Conservation (phyloP, 2,113 vertebrate species). For the Caracal caracal region DNA sequence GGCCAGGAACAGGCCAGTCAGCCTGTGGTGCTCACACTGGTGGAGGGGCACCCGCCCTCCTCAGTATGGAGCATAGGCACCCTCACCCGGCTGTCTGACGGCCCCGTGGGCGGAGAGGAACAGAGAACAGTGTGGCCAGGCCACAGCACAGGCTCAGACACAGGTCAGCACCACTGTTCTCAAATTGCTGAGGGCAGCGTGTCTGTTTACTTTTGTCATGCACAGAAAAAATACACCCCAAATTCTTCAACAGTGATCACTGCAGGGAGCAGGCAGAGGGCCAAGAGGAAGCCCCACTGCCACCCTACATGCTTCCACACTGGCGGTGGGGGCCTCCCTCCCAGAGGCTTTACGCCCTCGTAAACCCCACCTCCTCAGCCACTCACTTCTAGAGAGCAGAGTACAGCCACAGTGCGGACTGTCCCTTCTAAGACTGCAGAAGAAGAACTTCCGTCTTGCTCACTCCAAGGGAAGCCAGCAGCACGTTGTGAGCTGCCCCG, state of each 20-base stretch:
- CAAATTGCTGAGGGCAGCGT: neutral
- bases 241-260: neutral
- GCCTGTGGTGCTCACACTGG: neutral
- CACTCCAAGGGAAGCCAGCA: neutral
- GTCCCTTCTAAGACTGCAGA: neutral
- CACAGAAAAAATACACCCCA: neutral
- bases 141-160: neutral
- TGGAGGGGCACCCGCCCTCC: neutral
- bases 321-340: neutral
- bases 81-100: neutral
- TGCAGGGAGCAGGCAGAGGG: neutral
- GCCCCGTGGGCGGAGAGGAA: fast-evolving
- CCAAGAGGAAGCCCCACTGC: neutral
- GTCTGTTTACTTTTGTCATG: fast-evolving
- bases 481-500: neutral
- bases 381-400: neutral
- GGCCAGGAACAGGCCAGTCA: neutral
- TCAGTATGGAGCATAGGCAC: neutral
- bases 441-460: neutral
- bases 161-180: fast-evolving
- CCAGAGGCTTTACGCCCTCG: neutral
- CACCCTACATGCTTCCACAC: neutral
- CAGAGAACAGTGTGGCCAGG: neutral
- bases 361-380: neutral
- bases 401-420: neutral